phyloP scores from a whole-genome alignment of 2,888 invertebrate species.

The Esperia sulphurella region DNA sequence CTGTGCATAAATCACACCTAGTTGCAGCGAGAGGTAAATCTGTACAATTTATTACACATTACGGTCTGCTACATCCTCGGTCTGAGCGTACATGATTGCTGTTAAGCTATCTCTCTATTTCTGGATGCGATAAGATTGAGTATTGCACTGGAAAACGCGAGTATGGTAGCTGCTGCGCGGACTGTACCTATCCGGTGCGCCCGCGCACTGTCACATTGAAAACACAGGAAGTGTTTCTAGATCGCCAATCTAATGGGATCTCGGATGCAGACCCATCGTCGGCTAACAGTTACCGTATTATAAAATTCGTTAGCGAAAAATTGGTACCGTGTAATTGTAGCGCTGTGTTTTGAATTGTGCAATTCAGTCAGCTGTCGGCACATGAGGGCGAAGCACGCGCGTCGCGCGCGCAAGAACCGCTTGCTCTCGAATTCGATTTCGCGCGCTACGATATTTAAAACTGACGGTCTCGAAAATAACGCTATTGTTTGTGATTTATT shows the following conservation, averaged over 20 bases:
- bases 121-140: not conserved
- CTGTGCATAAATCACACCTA: slow-evolving; percentile 64
- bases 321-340: slow-evolving; percentile 60
- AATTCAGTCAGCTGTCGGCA: slow-evolving; percentile 75
- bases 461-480: too few relatives aligned
- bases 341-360: slow-evolving; percentile 72
- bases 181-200: slow-evolving; percentile 9
- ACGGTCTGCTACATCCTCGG: slow-evolving; percentile 34
- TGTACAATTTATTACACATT: slow-evolving; percentile 61
- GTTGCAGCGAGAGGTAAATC: slow-evolving; percentile 55
- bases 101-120: not conserved
- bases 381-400: slow-evolving; percentile 65
- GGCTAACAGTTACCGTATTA: slow-evolving; percentile 29
- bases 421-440: slow-evolving; percentile 36
- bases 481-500: slow-evolving; percentile 7
- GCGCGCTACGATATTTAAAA: slow-evolving; percentile 40
- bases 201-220: slow-evolving; percentile 29
- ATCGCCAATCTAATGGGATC: slow-evolving; percentile 32
- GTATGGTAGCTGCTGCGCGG: not conserved
- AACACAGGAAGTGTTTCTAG: slow-evolving; percentile 51
- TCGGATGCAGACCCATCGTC: slow-evolving; percentile 16
- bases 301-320: slow-evolving; percentile 59
- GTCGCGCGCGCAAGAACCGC: slow-evolving; percentile 64
- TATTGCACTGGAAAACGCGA: not conserved
- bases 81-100: slow-evolving; percentile 3